Conservation (phyloP, 2,888 invertebrate genomes). For the Cryptus armator region DNA sequence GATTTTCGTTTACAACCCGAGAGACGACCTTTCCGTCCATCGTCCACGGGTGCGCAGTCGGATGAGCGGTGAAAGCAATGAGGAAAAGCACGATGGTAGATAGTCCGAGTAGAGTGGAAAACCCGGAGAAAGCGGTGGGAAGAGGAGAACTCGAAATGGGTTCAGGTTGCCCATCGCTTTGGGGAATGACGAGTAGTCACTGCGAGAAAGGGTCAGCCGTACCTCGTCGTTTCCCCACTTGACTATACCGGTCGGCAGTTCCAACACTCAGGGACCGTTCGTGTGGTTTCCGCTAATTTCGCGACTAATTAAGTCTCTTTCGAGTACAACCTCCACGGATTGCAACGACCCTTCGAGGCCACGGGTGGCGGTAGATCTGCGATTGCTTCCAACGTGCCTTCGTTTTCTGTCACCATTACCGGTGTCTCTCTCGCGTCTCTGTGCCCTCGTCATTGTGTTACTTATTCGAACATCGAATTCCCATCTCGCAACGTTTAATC, state of each 20-base stretch:
- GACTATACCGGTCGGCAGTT: constrained; percentile 28
- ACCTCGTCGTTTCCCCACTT: not conserved
- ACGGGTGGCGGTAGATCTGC: not conserved
- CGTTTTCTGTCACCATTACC: not conserved
- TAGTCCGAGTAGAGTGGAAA: constrained; percentile 7
- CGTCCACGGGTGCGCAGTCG: not conserved
- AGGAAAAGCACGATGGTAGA: constrained; percentile 1
- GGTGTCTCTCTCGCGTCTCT: not conserved
- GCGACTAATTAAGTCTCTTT: constrained; percentile 77
- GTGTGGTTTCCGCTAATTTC: constrained; percentile 76
- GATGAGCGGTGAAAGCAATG: not conserved
- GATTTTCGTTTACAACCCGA: constrained; percentile 28
- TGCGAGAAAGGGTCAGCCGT: constrained; percentile 48
- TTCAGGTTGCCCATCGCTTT: constrained; percentile 20
- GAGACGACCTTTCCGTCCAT: not conserved
- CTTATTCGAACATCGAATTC: not conserved
- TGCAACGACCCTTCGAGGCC: constrained; percentile 49
- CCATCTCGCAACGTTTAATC: too few species aligned
- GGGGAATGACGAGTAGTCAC: constrained; percentile 42
- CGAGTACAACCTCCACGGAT: constrained; percentile 68
- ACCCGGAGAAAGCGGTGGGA: constrained; percentile 15
- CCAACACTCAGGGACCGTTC: constrained; percentile 50
- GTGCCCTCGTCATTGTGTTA: not conserved
- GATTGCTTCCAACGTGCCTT: constrained; percentile 1
- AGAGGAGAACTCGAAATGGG: constrained; percentile 34